Evolutionary conservation across 2,888 invertebrate genomes (phyloP), one percentile per base, ranked within the genome.

Genomic region (Drosophila fulvimacula): DNA sequence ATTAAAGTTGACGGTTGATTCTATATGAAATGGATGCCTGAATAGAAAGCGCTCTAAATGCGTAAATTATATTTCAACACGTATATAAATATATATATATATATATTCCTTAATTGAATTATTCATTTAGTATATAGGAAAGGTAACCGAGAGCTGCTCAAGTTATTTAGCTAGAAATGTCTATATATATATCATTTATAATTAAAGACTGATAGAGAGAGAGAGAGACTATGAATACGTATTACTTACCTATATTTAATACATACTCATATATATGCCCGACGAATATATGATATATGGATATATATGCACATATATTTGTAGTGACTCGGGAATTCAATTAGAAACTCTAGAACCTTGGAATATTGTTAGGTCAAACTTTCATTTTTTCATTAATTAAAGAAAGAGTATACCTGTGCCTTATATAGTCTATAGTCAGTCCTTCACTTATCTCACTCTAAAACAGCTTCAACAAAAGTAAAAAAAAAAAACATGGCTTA

Each of bases 1-100:
- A 68, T 68, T 62, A 62, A 59, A 32, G 48, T 38, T 53, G 53
- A 58, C 21, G 21, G n/a, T 36, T 52, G 11, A 42, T 34, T 30
- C 27, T 36, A 17, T 39, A 24, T 27, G 34, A 13, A 36, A 13
- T 46, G 24, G 46, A 6, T 11, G 46, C n/a, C 3, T 38, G 21
- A n/a, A 34, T 52, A 59, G 64, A 71, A 52, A 71, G 38, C 52
- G 46, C n/a, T 27, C n/a, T 41, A 9, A 49, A 30, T 30, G 10
- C 30, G 30, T 30, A 5, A 13, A 24, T 59, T 9, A 9, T 21
- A 13, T 51, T 51, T 5, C 9, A 34, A 5, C 6, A 21, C n/a
- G 21, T 24, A 2, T 21, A 3, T 36, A 30, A 30, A 3, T n/a
- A 38, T 38, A 9, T n/a, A 38, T 38, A 27, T 13, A 19, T 30